Conservation (phyloP, 2,888 invertebrate species). For the Agonopterix heracliana region DNA sequence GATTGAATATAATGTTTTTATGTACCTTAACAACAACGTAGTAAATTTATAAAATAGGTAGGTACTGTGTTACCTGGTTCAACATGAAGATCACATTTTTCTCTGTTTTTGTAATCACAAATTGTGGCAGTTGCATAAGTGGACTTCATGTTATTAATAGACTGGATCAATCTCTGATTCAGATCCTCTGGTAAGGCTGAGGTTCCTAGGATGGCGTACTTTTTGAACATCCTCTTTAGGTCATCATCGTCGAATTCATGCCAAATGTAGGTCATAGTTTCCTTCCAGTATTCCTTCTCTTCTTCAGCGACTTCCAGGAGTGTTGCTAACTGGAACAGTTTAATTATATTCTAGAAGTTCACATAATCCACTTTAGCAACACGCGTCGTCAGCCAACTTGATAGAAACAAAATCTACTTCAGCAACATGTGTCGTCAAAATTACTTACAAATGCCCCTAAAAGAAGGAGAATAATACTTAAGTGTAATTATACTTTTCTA, state of each 20-base stretch:
- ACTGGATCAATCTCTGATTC: conserved; percentile 76
- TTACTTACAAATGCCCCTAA: too few species aligned
- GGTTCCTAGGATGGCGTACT: conserved; percentile 81
- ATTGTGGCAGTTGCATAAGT: conserved; percentile 87
- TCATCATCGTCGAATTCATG: conserved; percentile 80
- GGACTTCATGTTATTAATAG: conserved; percentile 82
- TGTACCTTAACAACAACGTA: not conserved
- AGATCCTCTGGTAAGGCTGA: conserved; percentile 84
- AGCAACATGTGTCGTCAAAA: too few species aligned
- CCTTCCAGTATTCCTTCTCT: conserved; percentile 79
- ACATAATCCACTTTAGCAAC: too few species aligned
- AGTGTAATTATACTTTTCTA: too few species aligned
- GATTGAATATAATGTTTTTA: too few species aligned
- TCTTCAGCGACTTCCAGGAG: conserved; percentile 64
- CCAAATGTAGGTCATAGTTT: conserved; percentile 83
- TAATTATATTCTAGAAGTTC: not conserved
- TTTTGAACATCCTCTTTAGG: conserved; percentile 83
- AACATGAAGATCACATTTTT: conserved; percentile 81
- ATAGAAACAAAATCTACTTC: too few species aligned
- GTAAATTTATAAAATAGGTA: not conserved
- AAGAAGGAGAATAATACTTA: too few species aligned
- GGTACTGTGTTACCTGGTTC: conserved; percentile 80
- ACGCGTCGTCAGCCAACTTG: too few species aligned
- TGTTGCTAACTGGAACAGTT: conserved; percentile 42
- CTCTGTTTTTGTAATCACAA: conserved; percentile 79